phyloP scores from a whole-genome alignment of 2,113 vertebrate species.

The Cyanistes caeruleus region DNA sequence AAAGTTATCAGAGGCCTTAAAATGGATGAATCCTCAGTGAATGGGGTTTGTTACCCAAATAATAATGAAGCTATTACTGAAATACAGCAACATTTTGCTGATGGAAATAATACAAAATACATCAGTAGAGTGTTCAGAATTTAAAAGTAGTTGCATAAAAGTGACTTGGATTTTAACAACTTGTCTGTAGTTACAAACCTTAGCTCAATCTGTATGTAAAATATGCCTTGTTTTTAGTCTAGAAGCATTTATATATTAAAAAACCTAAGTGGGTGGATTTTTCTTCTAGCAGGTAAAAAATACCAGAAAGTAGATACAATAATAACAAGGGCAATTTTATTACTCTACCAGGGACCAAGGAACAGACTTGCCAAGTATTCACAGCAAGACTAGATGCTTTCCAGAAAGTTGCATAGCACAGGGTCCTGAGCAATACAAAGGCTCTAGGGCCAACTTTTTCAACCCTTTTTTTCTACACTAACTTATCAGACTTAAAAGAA shows the following conservation, averaged over 20 bases:
- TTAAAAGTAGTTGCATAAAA: not conserved
- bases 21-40: not conserved
- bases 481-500: not conserved
- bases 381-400: not conserved
- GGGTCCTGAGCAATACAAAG: not conserved
- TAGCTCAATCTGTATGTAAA: not conserved
- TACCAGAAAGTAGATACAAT: not conserved
- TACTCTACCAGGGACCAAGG: not conserved
- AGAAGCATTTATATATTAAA: not conserved
- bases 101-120: not conserved
- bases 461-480: not conserved
- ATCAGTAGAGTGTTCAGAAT: not conserved
- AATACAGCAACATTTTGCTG: not conserved
- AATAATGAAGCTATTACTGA: not conserved
- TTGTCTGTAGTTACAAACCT: not conserved
- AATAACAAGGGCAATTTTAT: not conserved
- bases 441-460: not conserved
- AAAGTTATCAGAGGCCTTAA: not conserved
- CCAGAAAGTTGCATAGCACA: not conserved
- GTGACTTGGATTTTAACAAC: not conserved
- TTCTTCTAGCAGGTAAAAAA: not conserved
- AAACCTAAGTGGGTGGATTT: not conserved
- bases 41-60: not conserved
- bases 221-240: not conserved
- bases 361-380: not conserved